Evolutionary conservation across 2,888 invertebrate genomes (phyloP), one percentile per base, ranked within the genome.

Genomic region (Phrixothrix hirtus): DNA sequence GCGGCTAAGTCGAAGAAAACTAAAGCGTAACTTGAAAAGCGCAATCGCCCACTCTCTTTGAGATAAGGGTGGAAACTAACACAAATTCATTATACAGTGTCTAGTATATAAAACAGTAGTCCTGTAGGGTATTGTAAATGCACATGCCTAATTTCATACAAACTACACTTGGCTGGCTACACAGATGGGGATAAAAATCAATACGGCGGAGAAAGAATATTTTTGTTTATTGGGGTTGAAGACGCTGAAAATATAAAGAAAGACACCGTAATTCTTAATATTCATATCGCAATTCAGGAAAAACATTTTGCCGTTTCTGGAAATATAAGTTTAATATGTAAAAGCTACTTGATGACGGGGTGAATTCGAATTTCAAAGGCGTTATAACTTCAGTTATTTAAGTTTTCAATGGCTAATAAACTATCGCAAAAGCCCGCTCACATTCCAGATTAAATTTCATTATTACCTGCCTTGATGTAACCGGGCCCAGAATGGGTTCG

Each of bases 51-150:
- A 56, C 54, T 52, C 57, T 59, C 56, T 54, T 47, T 43, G 59
- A 57, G 58, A 62, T 62, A 51, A 58, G 63, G 60, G 62, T 60
- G 58, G 60, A 63, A 62, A 61, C 64, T 62, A 64, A 64, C 71
- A 74, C 72, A 74, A 75, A 75, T 74, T 75, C 75, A 75, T 75
- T 75, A 73, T 73, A 73, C 73, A 73, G 74, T 74, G 73, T 74
- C 74, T 74, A 73, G 71, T 72, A 73, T 73, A 73, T 72, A 72
- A 73, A 72, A 65, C 66, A 73, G 72, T 62, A 66, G 72, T 58
- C 72, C 72, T 68, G 69, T 60, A 65, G 65, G 68, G 67, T 72
- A 71, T 74, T 75, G 72, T 71, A 72, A 72, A 73, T 75, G 73
- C 72, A 72, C 71, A 70, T 71, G 68, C 69, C 71, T 72, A 73